Percentiles rank a stretch among this genome's conserved stretches.
phyloP scores from a whole-genome alignment of 2,797 vertebrate species.

The Knipowitschia caucasica region DNA sequence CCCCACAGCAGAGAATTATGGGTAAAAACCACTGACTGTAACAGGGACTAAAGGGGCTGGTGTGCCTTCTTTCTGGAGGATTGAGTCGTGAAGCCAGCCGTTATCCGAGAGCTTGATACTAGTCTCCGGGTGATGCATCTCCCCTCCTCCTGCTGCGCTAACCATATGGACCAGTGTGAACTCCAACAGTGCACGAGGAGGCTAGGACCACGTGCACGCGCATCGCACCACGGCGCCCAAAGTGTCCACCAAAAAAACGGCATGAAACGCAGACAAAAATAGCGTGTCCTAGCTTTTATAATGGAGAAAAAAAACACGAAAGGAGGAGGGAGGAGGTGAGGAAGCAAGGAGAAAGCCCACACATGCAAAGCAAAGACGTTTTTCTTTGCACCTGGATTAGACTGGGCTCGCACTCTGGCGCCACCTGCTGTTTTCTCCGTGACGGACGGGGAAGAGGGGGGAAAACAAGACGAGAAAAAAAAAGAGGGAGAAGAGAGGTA shows the following conservation, averaged over 20 bases:
- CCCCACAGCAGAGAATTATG: conserved; percentile 5
- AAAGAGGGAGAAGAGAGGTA: conserved; percentile 39
- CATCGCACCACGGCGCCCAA: conserved; percentile 45
- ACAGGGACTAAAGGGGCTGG: conserved; percentile 47
- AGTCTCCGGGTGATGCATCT: conserved; percentile 65
- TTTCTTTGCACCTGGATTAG: conserved; percentile 60
- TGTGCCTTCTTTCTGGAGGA: conserved; percentile 55
- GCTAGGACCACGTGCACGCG: conserved; percentile 68
- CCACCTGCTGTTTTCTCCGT: conserved; percentile 76
- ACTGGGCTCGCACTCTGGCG: conserved; percentile 63
- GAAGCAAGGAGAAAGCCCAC: conserved; percentile 36
- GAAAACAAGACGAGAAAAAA: conserved; percentile 25
- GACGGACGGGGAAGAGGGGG: neutral
- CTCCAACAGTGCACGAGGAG: no score
- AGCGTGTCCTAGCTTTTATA: conserved; percentile 62
- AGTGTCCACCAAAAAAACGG: conserved; percentile 46
- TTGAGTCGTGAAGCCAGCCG: conserved; percentile 65
- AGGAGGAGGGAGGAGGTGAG: neutral
- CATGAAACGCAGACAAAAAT: conserved; percentile 72
- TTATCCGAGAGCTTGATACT: conserved; percentile 66
- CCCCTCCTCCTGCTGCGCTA: conserved; percentile 56
- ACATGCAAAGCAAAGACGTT: conserved; percentile 48
- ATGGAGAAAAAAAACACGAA: conserved; percentile 30
- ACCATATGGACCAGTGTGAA: conserved; percentile 77
- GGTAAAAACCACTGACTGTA: conserved; percentile 21